These are phyloP conservation scores for Sebastes elongatus DNA, from an alignment of 2,797 vertebrate genomes.

Conservation along the genomic window DNA sequence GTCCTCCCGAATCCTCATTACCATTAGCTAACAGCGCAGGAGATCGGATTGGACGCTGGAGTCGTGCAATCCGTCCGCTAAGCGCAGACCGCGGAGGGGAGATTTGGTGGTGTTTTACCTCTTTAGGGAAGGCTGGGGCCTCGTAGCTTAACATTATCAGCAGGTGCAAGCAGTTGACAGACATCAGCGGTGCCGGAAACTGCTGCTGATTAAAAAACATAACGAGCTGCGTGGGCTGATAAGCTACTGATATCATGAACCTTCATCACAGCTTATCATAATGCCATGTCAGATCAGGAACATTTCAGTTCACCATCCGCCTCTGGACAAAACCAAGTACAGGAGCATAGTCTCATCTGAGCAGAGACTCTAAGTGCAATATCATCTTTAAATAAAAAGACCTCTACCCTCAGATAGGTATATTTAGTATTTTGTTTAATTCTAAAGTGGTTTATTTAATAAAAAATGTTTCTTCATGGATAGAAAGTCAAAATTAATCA, in stretches of 20 bases:
- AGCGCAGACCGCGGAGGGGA: not conserved
- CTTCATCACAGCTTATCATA: conserved; percentile 38
- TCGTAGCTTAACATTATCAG: conserved; percentile 1
- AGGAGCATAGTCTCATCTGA: not conserved
- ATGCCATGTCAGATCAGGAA: conserved; percentile 23
- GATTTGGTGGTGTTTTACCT: conserved; percentile 9
- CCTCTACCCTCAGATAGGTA: not conserved
- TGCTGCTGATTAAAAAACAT: conserved; percentile 29
- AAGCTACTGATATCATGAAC: conserved; percentile 30
- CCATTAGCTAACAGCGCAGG: conserved; percentile 33
- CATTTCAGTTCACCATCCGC: conserved; percentile 3
- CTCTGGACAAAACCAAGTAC: conserved; percentile 14
- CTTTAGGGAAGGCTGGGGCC: conserved; percentile 8
- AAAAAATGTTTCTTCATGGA: not conserved
- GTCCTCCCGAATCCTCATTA: conserved; percentile 61
- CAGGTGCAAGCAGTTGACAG: conserved; percentile 23
- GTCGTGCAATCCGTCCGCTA: conserved; percentile 31
- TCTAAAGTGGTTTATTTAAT: not conserved
- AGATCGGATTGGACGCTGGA: conserved; percentile 41
- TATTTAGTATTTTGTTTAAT: not conserved
- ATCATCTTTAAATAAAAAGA: not conserved
- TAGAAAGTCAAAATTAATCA: not conserved
- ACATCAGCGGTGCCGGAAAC: not conserved
- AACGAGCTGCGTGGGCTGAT: conserved; percentile 24
- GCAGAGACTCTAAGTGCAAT: not conserved